Base-by-base conservation (phyloP, 2,888 invertebrate genomes). In the Ischnura elegans region DNA sequence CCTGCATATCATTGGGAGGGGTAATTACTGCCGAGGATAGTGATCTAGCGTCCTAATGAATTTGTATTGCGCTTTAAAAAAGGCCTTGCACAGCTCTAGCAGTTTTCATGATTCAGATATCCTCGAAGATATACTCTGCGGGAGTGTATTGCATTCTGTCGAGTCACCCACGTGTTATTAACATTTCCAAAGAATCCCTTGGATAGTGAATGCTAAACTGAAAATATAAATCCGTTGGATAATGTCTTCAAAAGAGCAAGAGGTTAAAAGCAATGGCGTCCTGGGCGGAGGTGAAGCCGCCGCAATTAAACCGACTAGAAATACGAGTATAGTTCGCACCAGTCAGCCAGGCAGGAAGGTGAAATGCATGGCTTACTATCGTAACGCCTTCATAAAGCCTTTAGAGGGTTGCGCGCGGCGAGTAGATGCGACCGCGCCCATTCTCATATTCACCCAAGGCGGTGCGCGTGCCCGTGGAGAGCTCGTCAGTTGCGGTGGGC, bases 311-410 rank as follows among this genome's bases (percentile, higher is more conserved):
- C 8, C 36, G 90, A 43, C n/a, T 42, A 90, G 90, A 90, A 55
- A n/a, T 90, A 90, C 61, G 90, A 90, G 90, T 90, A 42, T 43
- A 42, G 61, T 66, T 90, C 61, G 76, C 76, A 76, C 76, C 76
- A 76, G 76, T 36, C 76, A 19, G 13, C 25, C 55, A 36, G 55
- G 55, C 13, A n/a, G 55, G 87, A 25, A 87, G 90, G 66, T 51
- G 51, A 90, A 66, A 90, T 66, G 61, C 90, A 43, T 43, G 42
- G 47, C 51, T 43, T n/a, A n/a, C 61, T 43, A 36, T 25, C 42
- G 29, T 51, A 47, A 55, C 51, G 47, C 87, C 90, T 90, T 90
- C 90, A 61, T 90, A 90, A 90, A 90, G 90, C 61, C 90, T 90
- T 90, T 90, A 90, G 66, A 45, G 90, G 90, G 45, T n/a, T 90